phyloP scores from a whole-genome alignment of 2,113 vertebrate genomes.

The Neotoma lepida region DNA sequence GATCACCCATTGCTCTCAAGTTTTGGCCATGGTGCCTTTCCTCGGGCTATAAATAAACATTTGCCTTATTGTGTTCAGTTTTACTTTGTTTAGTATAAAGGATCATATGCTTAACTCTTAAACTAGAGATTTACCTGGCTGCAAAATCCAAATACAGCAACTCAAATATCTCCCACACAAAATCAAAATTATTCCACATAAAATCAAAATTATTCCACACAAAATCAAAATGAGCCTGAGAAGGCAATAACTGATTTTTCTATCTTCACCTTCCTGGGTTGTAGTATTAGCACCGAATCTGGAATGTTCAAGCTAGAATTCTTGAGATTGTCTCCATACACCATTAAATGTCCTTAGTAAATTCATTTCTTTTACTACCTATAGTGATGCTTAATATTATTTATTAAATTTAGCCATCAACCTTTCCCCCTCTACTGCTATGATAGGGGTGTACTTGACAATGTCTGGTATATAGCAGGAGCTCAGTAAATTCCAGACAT shows the following conservation, averaged over 20 bases:
- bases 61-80: not conserved
- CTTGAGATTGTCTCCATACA: not conserved
- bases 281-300: not conserved
- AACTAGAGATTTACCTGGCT: not conserved
- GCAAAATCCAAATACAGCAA: not conserved
- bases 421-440: not conserved
- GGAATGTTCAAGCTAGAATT: not conserved
- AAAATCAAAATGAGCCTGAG: not conserved
- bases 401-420: not conserved
- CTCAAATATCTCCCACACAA: not conserved
- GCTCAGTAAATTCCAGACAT: not conserved
- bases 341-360: not conserved
- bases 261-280: not conserved
- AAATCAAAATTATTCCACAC: slow-evolving; percentile 4
- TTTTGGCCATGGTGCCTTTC: not conserved
- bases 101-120: not conserved
- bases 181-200: not conserved
- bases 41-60: not conserved
- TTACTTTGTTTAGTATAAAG: not conserved
- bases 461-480: not conserved
- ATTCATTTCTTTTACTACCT: not conserved
- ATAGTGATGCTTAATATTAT: not conserved
- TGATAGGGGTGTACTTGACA: not conserved
- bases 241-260: not conserved
- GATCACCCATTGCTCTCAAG: not conserved